These are phyloP conservation scores for Mamestra brassicae DNA, from an alignment of 2,888 invertebrate genomes.

Conservation along the genomic window DNA sequence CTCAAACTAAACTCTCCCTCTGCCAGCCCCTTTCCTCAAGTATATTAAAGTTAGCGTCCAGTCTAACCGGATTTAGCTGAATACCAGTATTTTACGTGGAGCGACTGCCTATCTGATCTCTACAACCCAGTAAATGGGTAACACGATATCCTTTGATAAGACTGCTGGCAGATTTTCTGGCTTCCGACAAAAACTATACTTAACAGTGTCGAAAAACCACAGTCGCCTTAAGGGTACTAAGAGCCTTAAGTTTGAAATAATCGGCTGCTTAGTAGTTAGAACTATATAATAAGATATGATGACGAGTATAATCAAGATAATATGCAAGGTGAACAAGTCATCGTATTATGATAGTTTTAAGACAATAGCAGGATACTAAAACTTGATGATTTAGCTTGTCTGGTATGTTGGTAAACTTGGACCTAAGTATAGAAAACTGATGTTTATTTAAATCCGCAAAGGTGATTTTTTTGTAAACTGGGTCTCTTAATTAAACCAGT, in stretches of 20 bases:
- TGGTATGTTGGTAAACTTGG: not conserved
- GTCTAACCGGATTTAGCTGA: too few relatives aligned
- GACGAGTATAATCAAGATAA: constrained; percentile 26
- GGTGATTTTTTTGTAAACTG: not conserved
- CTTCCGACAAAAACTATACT: not conserved
- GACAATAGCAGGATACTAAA: constrained; percentile 11
- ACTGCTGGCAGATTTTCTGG: too few relatives aligned
- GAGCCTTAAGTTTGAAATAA: constrained; percentile 18
- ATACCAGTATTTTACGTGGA: too few relatives aligned
- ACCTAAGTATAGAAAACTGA: not conserved
- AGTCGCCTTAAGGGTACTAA: not conserved
- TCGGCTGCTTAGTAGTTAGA: constrained; percentile 11
- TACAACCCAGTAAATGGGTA: too few relatives aligned
- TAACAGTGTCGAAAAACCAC: too few relatives aligned
- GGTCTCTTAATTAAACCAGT: too few relatives aligned
- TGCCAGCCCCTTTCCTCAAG: too few relatives aligned
- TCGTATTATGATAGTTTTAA: constrained; percentile 22
- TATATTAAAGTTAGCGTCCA: too few relatives aligned
- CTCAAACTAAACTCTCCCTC: too few relatives aligned
- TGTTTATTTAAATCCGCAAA: not conserved
- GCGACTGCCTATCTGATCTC: too few relatives aligned
- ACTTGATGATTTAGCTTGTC: not conserved
- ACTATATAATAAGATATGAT: constrained; percentile 33
- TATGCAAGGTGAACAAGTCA: constrained; percentile 51
- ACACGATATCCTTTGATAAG: too few relatives aligned